Percentiles rank a stretch among this genome's conserved stretches.
These are phyloP conservation scores for Drosophila hawaiiensis DNA, from an alignment of 2,888 invertebrate species.

Conservation along the genomic window DNA sequence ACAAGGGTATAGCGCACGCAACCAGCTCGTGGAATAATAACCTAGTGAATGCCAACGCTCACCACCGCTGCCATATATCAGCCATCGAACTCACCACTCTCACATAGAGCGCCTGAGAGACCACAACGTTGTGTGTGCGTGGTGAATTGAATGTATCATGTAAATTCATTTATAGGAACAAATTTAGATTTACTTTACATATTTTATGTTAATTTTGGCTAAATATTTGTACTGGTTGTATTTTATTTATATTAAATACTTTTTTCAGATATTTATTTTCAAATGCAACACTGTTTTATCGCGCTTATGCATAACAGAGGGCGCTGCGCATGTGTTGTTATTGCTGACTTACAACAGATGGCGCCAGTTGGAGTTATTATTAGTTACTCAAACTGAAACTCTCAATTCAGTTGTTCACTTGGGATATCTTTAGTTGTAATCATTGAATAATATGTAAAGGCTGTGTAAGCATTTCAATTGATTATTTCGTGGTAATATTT, in stretches of 20 bases:
- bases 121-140: not conserved
- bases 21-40: conserved; percentile 56
- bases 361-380: not conserved
- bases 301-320: conserved; percentile 6
- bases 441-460: not conserved
- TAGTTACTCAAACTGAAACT: not conserved
- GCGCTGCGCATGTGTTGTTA: not conserved
- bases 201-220: not conserved
- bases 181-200: not conserved
- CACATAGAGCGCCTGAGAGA: conserved; percentile 14
- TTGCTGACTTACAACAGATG: not conserved
- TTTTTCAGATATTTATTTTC: not conserved
- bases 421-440: not conserved
- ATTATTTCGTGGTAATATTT: not conserved
- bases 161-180: not conserved
- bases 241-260: not conserved
- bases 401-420: not conserved
- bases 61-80: conserved; percentile 29
- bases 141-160: conserved; percentile 7
- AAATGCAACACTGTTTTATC: conserved; percentile 12
- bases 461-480: not conserved
- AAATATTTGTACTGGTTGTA: not conserved
- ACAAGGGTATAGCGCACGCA: conserved; percentile 40
- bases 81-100: conserved; percentile 18
- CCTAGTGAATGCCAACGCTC: conserved; percentile 56